Evolutionary conservation across 2,888 invertebrate genomes (phyloP), one percentile per base, ranked within the genome.

Genomic region (Drosophila differens): DNA sequence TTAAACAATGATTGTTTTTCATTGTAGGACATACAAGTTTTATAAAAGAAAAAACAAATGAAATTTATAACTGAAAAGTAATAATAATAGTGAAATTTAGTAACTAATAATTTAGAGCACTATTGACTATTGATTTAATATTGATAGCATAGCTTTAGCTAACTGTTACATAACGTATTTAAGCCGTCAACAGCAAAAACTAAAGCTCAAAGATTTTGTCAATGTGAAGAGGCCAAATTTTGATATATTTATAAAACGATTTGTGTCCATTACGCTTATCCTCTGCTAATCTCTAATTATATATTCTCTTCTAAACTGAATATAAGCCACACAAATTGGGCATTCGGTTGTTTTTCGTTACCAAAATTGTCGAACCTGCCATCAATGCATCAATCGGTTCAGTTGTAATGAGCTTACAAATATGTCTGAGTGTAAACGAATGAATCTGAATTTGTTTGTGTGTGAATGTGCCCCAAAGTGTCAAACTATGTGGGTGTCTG

Each of bases 331-430:
- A 39, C 25, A 22, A 28, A 37, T 70, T 33, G 16, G 39, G 28
- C 22, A 35, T 35, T 49, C n/a, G 35, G 12, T 25, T 22, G 37
- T 16, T 28, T 66, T 66, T 33, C 14, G 28, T 28, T 22, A 33
- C 16, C 16, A 44, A 61, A 53, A 58, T 58, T 49, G 44, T 58
- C 54, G 37, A 61, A 55, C 1, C 39, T 65, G 49, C 25, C 25
- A 49, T 19, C 57, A 52, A 62, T 57, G 53, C 41, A 19, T 19
- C 39, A 58, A 52, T 39, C 52, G 44, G 39, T 30, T 39, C 44
- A 22, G 44, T 33, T 49, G 32, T 63, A 69, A 74, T 54, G 59
- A 51, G 64, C 64, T 68, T 64, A 61, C 64, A 41, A 19, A 53
- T 64, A 55, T 71, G 35, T 68, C 53, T 61, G 32, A 54, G 44